phyloP scores from a whole-genome alignment of 2,797 vertebrate genomes.

The Gila robusta region DNA sequence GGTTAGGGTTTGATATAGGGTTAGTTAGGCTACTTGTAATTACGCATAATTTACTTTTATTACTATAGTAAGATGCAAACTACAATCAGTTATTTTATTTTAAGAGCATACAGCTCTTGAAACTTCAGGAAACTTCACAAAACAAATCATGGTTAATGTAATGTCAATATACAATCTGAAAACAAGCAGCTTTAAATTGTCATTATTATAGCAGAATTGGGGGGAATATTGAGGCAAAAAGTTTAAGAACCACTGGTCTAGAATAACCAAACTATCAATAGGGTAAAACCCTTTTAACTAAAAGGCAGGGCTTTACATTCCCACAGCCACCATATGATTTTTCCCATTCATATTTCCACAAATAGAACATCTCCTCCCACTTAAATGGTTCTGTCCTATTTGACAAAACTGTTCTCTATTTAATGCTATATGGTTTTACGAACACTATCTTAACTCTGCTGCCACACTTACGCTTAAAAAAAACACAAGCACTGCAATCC shows the following conservation, averaged over 20 bases:
- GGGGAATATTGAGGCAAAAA: background rate
- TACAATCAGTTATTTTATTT: background rate
- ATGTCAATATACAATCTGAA: background rate
- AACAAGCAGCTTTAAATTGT: background rate
- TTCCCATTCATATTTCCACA: background rate
- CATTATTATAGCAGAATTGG: background rate
- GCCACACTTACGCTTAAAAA: background rate
- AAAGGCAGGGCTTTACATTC: background rate
- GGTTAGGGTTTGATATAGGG: no score
- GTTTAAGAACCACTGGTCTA: background rate
- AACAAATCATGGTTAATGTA: background rate
- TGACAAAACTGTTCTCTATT: background rate
- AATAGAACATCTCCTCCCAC: background rate
- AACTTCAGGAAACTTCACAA: background rate
- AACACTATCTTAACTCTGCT: background rate
- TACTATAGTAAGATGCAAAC: background rate
- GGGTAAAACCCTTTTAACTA: background rate
- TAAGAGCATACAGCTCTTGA: background rate
- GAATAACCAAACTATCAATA: background rate
- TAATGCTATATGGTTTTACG: background rate
- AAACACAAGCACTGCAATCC: slow-evolving; percentile 1
- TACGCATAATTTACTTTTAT: no score
- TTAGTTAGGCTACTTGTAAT: no score
- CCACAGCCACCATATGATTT: background rate
- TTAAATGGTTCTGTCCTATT: background rate